Evolutionary conservation across 2,113 vertebrate genomes (phyloP), one percentile per base, ranked within the genome.

Genomic region (Oncorhynchus kisutch): DNA sequence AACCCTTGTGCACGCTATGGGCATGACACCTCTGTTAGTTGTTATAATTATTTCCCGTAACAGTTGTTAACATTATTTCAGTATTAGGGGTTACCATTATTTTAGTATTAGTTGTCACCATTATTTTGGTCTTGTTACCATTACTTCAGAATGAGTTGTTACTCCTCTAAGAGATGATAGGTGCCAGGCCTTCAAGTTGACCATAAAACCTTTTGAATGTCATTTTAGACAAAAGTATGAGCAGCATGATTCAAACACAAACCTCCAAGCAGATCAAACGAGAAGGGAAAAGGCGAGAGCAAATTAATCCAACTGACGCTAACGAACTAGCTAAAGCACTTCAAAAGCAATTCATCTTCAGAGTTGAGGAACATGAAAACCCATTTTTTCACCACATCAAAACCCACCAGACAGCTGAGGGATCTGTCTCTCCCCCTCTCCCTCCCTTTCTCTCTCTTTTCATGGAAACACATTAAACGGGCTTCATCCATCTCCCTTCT

Each of bases 351-450:
- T 71, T 75, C 71, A 74, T 85, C 90, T 93, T 93, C 92, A 93
- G 91, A 92, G 89, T 91, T 91, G 87, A 77, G 64, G 85, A 88
- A 88, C 87, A 87, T 87, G 86, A 91, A 92, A 90, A 90, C 82
- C 78, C 75, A 11, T 60, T 74, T 89, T 89, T 89, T 88, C 88
- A 88, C 81, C 79, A 85, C 87, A 85, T 90, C 87, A 87, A 88
- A 82, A 75, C 73, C 70, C 81, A 69, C 74, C 79, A 89, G 85
- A 89, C 84, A 85, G 84, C 81, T 83, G 82, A 87, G 74, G 79
- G 82, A 86, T 83, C 77, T 82, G 84, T 80, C 72, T 86, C 87
- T 39, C 8, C 34, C 51, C 68, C 16, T 59, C 31, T 83, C 80
- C 60, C 67, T 77, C 62, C 70, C 34, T 73, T 71, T 51, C 73